These are phyloP conservation scores for Emydocephalus ijimae DNA, from an alignment of 2,113 vertebrate species.

Conservation along the genomic window DNA sequence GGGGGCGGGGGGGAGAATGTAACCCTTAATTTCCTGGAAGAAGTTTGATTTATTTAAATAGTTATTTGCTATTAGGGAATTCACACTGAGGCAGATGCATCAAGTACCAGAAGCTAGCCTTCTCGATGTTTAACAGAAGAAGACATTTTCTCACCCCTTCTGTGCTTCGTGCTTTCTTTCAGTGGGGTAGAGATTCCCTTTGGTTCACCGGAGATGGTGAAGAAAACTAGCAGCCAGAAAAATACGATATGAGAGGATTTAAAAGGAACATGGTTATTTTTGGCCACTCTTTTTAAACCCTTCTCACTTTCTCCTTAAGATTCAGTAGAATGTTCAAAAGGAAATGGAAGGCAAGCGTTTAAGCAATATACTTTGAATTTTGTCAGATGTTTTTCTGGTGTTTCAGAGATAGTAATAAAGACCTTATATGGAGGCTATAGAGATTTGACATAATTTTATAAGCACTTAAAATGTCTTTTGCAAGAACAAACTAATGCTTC, in stretches of 20 bases:
- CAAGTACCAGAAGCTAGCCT: neutral
- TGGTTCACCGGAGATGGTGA: neutral
- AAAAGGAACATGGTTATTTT: neutral
- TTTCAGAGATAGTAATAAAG: neutral
- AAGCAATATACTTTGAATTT: neutral
- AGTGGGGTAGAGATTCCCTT: neutral
- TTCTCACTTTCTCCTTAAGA: neutral
- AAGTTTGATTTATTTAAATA: neutral
- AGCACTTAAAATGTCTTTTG: neutral
- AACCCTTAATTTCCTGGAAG: neutral
- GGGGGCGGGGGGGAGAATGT: accelerated
- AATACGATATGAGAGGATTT: neutral
- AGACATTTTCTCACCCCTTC: neutral
- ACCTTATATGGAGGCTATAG: neutral
- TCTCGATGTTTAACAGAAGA: neutral
- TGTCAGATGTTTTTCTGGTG: neutral
- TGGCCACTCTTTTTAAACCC: neutral
- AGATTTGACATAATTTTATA: neutral
- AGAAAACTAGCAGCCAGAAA: neutral
- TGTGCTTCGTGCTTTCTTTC: neutral
- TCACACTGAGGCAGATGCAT: neutral
- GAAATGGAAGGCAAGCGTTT: neutral
- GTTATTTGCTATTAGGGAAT: neutral
- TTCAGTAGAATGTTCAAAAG: neutral
- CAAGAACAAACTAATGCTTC: neutral